Evolutionary conservation across 1,140 invertebrate species (phyloP), one percentile per base, ranked within the genome.

Genomic region (Cotesia vestalis): DNA sequence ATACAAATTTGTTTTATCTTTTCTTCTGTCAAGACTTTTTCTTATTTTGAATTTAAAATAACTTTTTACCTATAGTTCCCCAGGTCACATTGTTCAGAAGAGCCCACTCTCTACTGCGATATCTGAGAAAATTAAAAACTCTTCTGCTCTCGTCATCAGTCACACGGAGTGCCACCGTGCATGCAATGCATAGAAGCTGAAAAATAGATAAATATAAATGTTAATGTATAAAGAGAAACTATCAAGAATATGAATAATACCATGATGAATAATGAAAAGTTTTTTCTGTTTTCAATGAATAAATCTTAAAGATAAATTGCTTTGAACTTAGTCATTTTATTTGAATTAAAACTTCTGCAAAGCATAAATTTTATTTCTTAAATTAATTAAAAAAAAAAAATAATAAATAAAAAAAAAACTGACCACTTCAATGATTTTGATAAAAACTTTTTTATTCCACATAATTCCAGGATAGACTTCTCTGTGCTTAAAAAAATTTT

Each of bases 101-200:
- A n/a, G 91, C 91, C 92, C 92, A 93, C 84, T 93, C 92, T 66
- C 90, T 85, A 34, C 91, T 93, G 35, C 91, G 81, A 84, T 92
- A 93, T 81, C 93, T 89, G 59, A 92, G 84, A 71, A 90, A 90
- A 57, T 91, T 87, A 69, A 90, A 90, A 52, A 93, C 83, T 69
- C 91, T 86, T 60, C 88, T 86, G 52, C 91, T 91, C 80, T 94
- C 92, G 76, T 92, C 91, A 57, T 92, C 89, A 0, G 92, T 92
- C 64, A 92, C 89, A 72, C 91, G 86, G 81, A 92, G 91, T 71
- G 89, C 89, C 2, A 92, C 88, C 53, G 93, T 82, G 76, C 92
- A 93, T 6, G 90, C 87, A 66, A 92, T 84, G 78, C 90, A 91
- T 53, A 92, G 85, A 69, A 91, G 78, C 92, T 93, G 81, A 55